Evolutionary conservation across 1,140 invertebrate species (phyloP).

Genomic region (Vanessa atalanta): DNA sequence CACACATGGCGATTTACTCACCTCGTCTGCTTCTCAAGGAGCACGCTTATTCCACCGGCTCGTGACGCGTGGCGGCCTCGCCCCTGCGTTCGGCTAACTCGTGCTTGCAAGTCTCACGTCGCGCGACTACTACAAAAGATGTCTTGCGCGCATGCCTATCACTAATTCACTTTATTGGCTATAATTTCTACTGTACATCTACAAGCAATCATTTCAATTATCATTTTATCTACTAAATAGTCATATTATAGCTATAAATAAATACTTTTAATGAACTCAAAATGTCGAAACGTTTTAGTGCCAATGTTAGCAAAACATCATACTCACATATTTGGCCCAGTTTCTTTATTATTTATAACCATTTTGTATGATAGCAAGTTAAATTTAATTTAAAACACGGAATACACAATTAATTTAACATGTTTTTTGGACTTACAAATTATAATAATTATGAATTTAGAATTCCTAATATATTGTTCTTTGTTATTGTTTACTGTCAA

Average conservation of each 20-base stretch:
- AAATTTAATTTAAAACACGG: no score
- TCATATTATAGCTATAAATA: background rate
- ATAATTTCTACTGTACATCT: background rate
- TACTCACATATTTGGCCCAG: background rate
- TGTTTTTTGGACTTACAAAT: background rate
- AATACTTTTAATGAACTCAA: no score
- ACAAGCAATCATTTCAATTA: background rate
- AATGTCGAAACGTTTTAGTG: no score
- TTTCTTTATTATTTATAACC: background rate
- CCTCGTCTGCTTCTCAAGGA: background rate
- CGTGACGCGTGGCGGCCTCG: background rate
- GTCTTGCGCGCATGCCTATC: conserved; percentile 49
- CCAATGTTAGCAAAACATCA: background rate
- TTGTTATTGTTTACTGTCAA: background rate
- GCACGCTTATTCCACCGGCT: background rate
- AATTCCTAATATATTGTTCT: background rate
- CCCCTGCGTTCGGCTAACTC: conserved; percentile 15
- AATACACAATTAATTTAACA: background rate
- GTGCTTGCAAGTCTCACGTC: conserved; percentile 1
- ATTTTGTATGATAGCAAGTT: background rate
- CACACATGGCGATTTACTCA: background rate
- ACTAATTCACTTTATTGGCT: conserved; percentile 25
- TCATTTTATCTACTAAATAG: background rate
- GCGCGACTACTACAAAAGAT: conserved; percentile 18
- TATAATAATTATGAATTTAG: background rate